These are phyloP conservation scores for Prenolepis imparis DNA, from an alignment of 2,888 invertebrate species.

Conservation along the genomic window DNA sequence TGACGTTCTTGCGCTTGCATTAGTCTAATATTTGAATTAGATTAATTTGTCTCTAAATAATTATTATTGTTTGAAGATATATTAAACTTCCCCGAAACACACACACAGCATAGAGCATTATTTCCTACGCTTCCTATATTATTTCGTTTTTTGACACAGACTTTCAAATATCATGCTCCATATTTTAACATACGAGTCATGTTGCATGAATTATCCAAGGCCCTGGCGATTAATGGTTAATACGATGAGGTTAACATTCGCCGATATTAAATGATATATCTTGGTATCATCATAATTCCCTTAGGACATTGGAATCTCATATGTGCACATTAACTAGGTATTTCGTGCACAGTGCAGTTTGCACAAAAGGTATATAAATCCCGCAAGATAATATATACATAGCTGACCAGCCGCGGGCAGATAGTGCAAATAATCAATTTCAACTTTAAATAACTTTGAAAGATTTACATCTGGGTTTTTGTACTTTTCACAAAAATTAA, in stretches of 20 bases:
- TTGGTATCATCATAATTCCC: constrained; percentile 49
- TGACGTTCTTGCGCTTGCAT: background rate
- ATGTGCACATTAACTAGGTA: constrained; percentile 51
- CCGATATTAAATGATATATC: constrained; percentile 56
- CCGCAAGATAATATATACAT: constrained; percentile 34
- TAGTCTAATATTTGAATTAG: background rate
- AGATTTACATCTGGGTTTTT: background rate
- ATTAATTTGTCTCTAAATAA: background rate
- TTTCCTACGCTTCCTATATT: background rate
- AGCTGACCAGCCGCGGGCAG: constrained; percentile 2
- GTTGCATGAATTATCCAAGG: constrained; percentile 33
- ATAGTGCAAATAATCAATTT: constrained; percentile 24
- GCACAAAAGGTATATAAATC: constrained; percentile 47
- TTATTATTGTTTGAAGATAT: constrained; percentile 10
- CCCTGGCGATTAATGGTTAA: constrained; percentile 41
- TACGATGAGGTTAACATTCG: constrained; percentile 39
- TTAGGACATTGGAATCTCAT: constrained; percentile 54
- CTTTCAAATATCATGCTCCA: background rate
- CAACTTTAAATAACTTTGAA: background rate
- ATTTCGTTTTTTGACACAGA: background rate
- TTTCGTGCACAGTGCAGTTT: constrained; percentile 41
- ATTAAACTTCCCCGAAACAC: background rate
- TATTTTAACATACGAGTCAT: constrained; percentile 31
- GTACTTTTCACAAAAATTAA: background rate
- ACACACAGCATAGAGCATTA: background rate